Percentiles rank a stretch among this genome's conserved stretches.
Conservation (phyloP, 2,888 invertebrate species). For the Notodonta dromedarius region DNA sequence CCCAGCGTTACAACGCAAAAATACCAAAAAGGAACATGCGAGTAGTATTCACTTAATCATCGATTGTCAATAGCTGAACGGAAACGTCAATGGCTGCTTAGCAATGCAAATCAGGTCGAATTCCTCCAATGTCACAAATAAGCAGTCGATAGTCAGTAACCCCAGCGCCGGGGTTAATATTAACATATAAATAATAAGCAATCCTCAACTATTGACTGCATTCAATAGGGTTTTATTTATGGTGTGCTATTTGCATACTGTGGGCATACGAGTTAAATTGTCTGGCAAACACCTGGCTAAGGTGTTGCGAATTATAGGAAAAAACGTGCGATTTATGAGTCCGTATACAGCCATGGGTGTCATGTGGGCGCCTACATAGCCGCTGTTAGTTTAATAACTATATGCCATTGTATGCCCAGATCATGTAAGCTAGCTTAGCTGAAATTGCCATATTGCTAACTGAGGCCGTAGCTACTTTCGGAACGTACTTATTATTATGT, state of each 20-base stretch:
- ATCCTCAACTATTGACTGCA: slow-evolving; percentile 73
- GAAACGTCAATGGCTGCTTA: slow-evolving; percentile 57
- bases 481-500: too few species aligned
- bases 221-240: slow-evolving; percentile 59
- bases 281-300: slow-evolving; percentile 42
- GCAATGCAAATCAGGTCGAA: slow-evolving; percentile 73
- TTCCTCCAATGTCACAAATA: slow-evolving; percentile 72
- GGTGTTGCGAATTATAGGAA: slow-evolving; percentile 23
- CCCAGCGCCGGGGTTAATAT: slow-evolving; percentile 62
- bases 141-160: slow-evolving; percentile 49
- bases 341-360: neutral
- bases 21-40: slow-evolving; percentile 54
- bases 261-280: slow-evolving; percentile 40
- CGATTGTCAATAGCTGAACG: slow-evolving; percentile 67
- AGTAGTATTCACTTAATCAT: slow-evolving; percentile 62
- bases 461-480: too few species aligned
- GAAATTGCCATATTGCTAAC: too few species aligned
- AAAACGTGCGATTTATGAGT: slow-evolving; percentile 12
- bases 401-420: too few species aligned
- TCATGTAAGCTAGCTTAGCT: too few species aligned
- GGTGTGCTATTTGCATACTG: slow-evolving; percentile 46
- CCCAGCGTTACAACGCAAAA: slow-evolving; percentile 57
- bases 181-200: slow-evolving; percentile 80
- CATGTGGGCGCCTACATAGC: slow-evolving; percentile 1
- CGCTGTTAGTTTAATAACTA: neutral